A percentile compares a stretch with the other conserved stretches of the same genome.
Conservation (phyloP, 1,140 invertebrate species). For the Anadara kagoshimensis region DNA sequence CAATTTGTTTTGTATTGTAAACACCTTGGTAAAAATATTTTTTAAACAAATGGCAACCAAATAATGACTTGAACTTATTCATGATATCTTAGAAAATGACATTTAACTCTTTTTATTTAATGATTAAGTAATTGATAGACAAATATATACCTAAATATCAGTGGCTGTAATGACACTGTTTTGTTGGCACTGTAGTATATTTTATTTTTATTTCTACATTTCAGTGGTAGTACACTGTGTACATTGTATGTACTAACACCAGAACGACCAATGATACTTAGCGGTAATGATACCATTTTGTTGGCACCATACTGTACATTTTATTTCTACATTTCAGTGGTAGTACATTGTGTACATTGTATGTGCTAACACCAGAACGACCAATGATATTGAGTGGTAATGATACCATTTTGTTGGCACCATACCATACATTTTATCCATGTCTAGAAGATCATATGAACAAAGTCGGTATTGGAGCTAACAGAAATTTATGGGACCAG, state of each 20-base stretch:
- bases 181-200: constrained; percentile 71
- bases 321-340: constrained; percentile 57
- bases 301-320: constrained; percentile 69
- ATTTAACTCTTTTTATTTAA: too few relatives aligned
- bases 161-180: constrained; percentile 69
- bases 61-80: too few relatives aligned
- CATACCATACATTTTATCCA: constrained; percentile 71
- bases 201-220: constrained; percentile 53
- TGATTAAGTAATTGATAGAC: too few relatives aligned
- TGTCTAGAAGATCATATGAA: constrained; percentile 70
- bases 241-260: constrained; percentile 71
- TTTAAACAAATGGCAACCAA: too few relatives aligned
- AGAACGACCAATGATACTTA: constrained; percentile 67
- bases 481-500: constrained; percentile 70
- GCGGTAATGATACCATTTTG: constrained; percentile 67
- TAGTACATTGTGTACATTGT: constrained; percentile 67
- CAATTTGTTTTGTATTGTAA: too few relatives aligned
- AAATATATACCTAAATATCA: constrained; percentile 42
- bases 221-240: constrained; percentile 68
- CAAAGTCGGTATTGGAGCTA: constrained; percentile 52
- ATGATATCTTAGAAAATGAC: too few relatives aligned
- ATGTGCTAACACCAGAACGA: constrained; percentile 70
- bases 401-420: constrained; percentile 68
- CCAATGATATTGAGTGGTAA: constrained; percentile 70
- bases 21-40: too few relatives aligned